phyloP scores from a whole-genome alignment of 2,888 invertebrate genomes.

The Chloromyia formosa region DNA sequence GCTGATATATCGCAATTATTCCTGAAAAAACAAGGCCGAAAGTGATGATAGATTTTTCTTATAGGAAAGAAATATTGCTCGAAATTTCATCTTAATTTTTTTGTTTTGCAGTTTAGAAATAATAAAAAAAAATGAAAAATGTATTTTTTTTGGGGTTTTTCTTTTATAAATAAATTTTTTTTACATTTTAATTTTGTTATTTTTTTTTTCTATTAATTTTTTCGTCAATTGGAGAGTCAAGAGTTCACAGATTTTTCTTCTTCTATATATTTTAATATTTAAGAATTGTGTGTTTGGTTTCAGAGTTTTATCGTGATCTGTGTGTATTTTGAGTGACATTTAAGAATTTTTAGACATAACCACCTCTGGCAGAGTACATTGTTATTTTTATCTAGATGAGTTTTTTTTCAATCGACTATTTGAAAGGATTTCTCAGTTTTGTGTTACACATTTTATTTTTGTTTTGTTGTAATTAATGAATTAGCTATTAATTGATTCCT shows the following conservation, averaged over 20 bases:
- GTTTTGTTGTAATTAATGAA: neutral
- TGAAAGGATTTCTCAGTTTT: no score
- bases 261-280: neutral
- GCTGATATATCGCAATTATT: no score
- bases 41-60: no score
- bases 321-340: no score
- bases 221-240: conserved; percentile 1
- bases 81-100: no score
- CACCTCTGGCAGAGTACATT: neutral
- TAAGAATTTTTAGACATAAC: neutral
- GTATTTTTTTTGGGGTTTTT: conserved; percentile 3
- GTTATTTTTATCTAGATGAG: no score
- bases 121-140: conserved; percentile 22
- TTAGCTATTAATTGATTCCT: neutral
- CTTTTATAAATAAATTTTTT: conserved; percentile 5
- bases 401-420: no score
- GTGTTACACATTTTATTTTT: neutral
- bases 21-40: no score
- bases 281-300: neutral
- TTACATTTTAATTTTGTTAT: neutral
- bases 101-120: conserved; percentile 24
- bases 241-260: conserved; percentile 6
- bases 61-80: no score
- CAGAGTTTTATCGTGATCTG: no score
- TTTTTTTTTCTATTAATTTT: neutral